Conservation (phyloP, 1,140 invertebrate species). For the Penaeus chinensis region DNA sequence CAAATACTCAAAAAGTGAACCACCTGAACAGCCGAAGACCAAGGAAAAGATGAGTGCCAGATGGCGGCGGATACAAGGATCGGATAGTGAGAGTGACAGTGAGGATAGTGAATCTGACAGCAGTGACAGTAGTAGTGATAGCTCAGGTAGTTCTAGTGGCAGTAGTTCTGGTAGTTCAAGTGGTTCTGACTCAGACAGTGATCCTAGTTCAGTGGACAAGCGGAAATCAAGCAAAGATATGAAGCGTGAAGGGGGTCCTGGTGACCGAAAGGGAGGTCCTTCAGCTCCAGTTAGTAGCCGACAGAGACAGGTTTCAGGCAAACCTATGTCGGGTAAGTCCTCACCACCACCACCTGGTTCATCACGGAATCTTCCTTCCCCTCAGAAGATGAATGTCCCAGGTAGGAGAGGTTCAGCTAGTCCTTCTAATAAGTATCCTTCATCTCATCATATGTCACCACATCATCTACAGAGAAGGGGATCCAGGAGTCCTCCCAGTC, state of each 20-base stretch:
- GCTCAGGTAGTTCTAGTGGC: conserved; percentile 42
- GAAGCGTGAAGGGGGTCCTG: conserved; percentile 12
- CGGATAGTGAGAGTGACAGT: conserved; percentile 57
- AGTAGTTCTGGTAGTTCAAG: conserved; percentile 50
- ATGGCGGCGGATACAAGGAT: conserved; percentile 51
- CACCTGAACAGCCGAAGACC: conserved; percentile 43
- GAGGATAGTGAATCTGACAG: conserved; percentile 55
- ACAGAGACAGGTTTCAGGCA: conserved; percentile 37
- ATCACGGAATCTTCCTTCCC: conserved; percentile 15
- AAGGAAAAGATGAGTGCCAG: conserved; percentile 57
- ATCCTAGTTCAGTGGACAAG: conserved; percentile 43
- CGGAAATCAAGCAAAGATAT: conserved; percentile 33
- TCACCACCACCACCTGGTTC: conserved; percentile 20
- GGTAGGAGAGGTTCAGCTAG: conserved; percentile 42
- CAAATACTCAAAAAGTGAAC: conserved; percentile 32
- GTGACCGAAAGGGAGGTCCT: neutral
- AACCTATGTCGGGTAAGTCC: conserved; percentile 22
- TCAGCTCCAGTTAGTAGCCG: neutral
- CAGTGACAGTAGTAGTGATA: conserved; percentile 55
- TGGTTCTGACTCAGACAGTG: conserved; percentile 51
- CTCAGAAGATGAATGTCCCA: conserved; percentile 22
- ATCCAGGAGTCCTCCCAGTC: conserved; percentile 37
- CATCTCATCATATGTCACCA: neutral
- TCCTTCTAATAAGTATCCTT: conserved; percentile 9
- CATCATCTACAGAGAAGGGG: conserved; percentile 18